Conservation (phyloP, 2,113 vertebrate genomes). For the Thamnophis sirtalis region DNA sequence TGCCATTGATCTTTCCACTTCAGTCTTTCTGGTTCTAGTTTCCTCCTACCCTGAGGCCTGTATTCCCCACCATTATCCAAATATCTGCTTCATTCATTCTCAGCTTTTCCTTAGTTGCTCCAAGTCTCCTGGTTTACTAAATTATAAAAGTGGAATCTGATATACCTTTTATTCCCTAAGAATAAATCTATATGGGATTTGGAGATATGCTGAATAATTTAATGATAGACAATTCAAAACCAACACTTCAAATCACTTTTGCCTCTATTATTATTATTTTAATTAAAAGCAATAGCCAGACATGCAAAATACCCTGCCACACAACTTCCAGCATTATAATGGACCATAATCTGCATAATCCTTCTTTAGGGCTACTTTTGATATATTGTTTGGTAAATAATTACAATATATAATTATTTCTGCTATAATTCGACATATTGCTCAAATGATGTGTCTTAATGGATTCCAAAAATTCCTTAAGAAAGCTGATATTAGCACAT, state of each 20-base stretch:
- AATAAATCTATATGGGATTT: not conserved
- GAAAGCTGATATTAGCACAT: not conserved
- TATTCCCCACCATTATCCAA: not conserved
- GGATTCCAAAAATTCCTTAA: constrained; percentile 16
- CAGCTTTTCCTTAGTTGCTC: not conserved
- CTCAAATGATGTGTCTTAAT: not conserved
- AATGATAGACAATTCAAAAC: not conserved
- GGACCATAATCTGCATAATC: not conserved
- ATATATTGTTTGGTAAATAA: not conserved
- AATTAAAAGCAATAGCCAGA: not conserved
- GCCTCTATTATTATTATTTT: not conserved
- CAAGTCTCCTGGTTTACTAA: not conserved
- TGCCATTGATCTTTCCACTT: not conserved
- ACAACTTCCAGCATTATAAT: not conserved
- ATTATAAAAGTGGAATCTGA: not conserved
- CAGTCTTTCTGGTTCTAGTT: not conserved
- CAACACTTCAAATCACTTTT: not conserved
- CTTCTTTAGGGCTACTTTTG: not conserved
- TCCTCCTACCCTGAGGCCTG: not conserved
- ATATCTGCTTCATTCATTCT: not conserved
- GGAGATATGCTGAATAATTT: not conserved
- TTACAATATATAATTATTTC: not conserved
- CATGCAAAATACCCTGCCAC: not conserved
- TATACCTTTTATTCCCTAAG: not conserved
- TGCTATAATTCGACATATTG: not conserved